Evolutionary conservation across 2,113 vertebrate genomes (phyloP).

Genomic region (Acrocephalus kingi): DNA sequence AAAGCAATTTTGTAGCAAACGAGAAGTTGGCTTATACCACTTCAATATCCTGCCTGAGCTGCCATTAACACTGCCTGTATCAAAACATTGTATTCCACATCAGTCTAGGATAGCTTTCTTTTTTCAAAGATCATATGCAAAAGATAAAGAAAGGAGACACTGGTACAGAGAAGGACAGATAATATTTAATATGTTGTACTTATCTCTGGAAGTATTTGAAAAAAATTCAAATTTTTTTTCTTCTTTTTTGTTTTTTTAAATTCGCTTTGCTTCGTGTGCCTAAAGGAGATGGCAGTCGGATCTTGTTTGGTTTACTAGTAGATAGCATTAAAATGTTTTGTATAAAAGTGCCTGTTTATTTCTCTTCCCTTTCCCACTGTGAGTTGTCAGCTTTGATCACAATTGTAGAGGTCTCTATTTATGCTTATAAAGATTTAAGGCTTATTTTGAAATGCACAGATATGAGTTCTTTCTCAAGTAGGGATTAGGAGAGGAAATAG

Average conservation of each 20-base stretch:
- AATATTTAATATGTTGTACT: not conserved
- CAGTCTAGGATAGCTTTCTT: not conserved
- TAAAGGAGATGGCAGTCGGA: not conserved
- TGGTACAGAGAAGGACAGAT: not conserved
- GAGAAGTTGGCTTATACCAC: not conserved
- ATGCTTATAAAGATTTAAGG: not conserved
- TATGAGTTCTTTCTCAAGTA: not conserved
- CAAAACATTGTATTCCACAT: not conserved
- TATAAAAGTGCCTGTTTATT: not conserved
- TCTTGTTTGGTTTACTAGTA: not conserved
- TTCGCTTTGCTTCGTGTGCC: fast-evolving
- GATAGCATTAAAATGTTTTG: not conserved
- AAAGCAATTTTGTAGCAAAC: not conserved
- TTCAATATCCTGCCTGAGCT: not conserved
- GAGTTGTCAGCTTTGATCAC: not conserved
- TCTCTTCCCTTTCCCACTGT: not conserved
- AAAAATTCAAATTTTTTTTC: fast-evolving
- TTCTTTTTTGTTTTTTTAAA: fast-evolving
- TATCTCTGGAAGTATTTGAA: not conserved
- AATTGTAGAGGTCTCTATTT: not conserved
- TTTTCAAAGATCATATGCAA: not conserved
- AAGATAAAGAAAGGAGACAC: not conserved
- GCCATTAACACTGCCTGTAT: not conserved
- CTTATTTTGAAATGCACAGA: not conserved
- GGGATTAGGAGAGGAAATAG: not conserved